Evolutionary conservation across 2,888 invertebrate genomes (phyloP).

Genomic region (Lymantria monacha): DNA sequence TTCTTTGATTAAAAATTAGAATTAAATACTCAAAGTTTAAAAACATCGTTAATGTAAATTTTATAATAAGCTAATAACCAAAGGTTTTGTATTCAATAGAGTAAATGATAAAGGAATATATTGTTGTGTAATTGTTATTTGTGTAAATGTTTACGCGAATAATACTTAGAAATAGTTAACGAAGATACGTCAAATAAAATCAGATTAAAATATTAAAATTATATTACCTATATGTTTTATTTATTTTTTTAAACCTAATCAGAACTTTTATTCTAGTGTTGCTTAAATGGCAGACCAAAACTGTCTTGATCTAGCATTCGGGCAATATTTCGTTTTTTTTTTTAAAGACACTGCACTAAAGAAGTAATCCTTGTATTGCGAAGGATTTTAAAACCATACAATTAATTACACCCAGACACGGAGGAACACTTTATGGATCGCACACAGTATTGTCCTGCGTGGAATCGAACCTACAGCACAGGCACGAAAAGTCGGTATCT

Average conservation of each 20-base stretch:
- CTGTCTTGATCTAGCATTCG: too few relatives aligned
- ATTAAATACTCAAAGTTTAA: constrained; percentile 53
- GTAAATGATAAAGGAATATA: constrained; percentile 46
- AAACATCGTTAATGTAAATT: constrained; percentile 48
- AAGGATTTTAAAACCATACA: too few relatives aligned
- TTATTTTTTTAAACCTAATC: constrained; percentile 2
- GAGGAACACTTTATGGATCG: too few relatives aligned
- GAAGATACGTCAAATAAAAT: constrained; percentile 74
- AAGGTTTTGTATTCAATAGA: constrained; percentile 77
- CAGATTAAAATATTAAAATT: constrained; percentile 52
- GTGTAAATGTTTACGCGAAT: constrained; percentile 60
- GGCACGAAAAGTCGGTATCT: too few relatives aligned
- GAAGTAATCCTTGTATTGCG: too few relatives aligned
- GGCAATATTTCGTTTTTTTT: too few relatives aligned
- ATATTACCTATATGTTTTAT: constrained; percentile 36
- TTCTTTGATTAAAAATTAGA: constrained; percentile 20
- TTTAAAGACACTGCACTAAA: too few relatives aligned
- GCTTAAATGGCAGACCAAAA: too few relatives aligned
- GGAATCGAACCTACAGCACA: too few relatives aligned
- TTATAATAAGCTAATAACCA: constrained; percentile 75
- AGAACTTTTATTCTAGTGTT: too few relatives aligned
- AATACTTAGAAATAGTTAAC: constrained; percentile 67
- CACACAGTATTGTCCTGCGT: too few relatives aligned
- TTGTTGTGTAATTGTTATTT: constrained; percentile 66
- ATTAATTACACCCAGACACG: too few relatives aligned